Evolutionary conservation across 2,113 vertebrate genomes (phyloP), one percentile per base, ranked within the genome.

Genomic region (Salvelinus namaycush): DNA sequence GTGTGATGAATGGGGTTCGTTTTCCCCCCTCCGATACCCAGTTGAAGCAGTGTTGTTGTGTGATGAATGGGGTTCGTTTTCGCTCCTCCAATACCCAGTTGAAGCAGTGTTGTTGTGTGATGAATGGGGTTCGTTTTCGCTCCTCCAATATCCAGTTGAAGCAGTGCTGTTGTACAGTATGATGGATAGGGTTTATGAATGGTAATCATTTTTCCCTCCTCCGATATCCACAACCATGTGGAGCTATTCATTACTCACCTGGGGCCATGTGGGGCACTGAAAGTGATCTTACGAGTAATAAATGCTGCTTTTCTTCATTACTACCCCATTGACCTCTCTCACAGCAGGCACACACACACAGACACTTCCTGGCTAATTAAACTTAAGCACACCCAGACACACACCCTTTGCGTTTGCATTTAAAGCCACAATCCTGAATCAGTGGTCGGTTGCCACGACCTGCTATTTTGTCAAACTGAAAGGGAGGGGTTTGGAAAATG

Each of bases 331-430:
- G 62, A 64, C 31, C 16, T n/a, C 31, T 22, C 68, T 62, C n/a
- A 20, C 18, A 70, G 12, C 24, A 48, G 18, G 16, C 18, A 20
- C 68, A 60, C 39, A 22, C 13, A 27, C 8, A 68, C 39, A 22
- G 51, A 9, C 65, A 68, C 73, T 48, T 39, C 34, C 39, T 39
- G 68, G 6, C 11, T 24, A 6, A 68, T 49, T 74, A 34, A 74
- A 34, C 39, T 57, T 48, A 64, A 26, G n/a, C 72, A 64, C 73
- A 26, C 73, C 34, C 44, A 29, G 62, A 74, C n/a, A 62, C 62
- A n/a, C 26, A 48, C 31, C 29, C n/a, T 75, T 22, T 67, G 8
- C 14, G 7, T 26, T 62, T 62, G 59, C 59, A 24, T 62, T n/a
- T 62, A 62, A 62, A 62, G 7, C 7, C 13, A 62, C n/a, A 62